phyloP scores from a whole-genome alignment of 2,797 vertebrate genomes.

The Geotrypetes seraphini region DNA sequence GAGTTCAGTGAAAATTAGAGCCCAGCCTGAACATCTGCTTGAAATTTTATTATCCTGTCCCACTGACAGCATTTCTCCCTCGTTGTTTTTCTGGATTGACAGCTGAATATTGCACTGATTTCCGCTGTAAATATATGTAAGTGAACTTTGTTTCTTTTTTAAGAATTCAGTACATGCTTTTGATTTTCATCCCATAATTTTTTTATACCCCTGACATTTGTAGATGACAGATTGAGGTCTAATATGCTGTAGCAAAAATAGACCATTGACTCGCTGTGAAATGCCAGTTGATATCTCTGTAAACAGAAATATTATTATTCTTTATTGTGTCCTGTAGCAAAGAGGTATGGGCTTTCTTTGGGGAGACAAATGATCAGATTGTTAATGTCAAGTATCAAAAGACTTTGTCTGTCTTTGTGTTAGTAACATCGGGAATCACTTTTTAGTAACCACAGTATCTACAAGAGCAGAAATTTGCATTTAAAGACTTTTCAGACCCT shows the following conservation, averaged over 20 bases:
- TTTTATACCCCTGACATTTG: conserved; percentile 77
- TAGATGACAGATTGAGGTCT: conserved; percentile 79
- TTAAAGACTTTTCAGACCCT: no score
- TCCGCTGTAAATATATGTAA: conserved; percentile 54
- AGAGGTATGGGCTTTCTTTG: conserved; percentile 64
- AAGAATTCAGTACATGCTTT: conserved; percentile 43
- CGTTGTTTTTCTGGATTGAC: conserved; percentile 60
- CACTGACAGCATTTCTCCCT: conserved; percentile 49
- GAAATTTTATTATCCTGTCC: conserved; percentile 65
- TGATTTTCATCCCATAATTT: conserved; percentile 41
- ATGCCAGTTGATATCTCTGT: conserved; percentile 84
- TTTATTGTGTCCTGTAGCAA: conserved; percentile 72
- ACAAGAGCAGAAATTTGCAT: no score
- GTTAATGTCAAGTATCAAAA: conserved; percentile 82
- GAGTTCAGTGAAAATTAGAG: conserved; percentile 61
- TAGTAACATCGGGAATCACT: conserved; percentile 34
- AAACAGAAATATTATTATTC: conserved; percentile 84
- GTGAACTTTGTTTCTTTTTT: conserved; percentile 50
- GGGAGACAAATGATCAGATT: conserved; percentile 78
- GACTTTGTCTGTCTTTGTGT: conserved; percentile 43
- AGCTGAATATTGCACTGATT: conserved; percentile 63
- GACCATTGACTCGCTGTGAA: conserved; percentile 64
- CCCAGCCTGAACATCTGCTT: conserved; percentile 64
- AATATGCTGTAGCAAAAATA: conserved; percentile 64
- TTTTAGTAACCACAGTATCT: conserved; percentile 33